Percentiles rank a stretch among this genome's conserved stretches.
Evolutionary conservation across 1,140 invertebrate genomes (phyloP).

Genomic region (Arctopsyche grandis): DNA sequence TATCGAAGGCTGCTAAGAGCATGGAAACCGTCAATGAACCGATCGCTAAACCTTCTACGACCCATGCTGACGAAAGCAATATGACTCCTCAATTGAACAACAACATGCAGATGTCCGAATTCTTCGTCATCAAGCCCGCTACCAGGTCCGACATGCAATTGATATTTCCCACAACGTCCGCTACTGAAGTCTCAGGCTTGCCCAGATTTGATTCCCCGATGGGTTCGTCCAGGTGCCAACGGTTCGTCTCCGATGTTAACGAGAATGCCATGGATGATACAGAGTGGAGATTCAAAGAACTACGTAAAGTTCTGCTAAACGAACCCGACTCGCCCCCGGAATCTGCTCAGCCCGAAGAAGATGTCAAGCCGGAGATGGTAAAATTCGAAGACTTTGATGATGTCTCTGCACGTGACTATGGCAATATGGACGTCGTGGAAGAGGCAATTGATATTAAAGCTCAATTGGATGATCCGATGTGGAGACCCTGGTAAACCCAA

Average conservation of each 20-base stretch:
- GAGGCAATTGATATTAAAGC: not conserved
- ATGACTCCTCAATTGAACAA: not conserved
- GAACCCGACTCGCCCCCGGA: not conserved
- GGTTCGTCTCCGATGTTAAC: no score
- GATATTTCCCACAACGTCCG: not conserved
- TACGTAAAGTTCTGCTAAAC: not conserved
- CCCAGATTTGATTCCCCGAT: no score
- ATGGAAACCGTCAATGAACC: not conserved
- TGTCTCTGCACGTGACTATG: not conserved
- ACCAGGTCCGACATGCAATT: not conserved
- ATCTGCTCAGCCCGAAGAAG: no score
- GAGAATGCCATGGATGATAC: not conserved
- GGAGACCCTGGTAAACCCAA: constrained; percentile 35
- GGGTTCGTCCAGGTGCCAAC: no score
- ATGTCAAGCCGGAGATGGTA: not conserved
- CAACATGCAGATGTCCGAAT: not conserved
- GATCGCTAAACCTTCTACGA: not conserved
- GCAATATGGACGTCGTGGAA: not conserved
- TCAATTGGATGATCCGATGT: constrained; percentile 27
- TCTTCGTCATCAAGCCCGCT: not conserved
- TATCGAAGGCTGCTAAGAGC: not conserved
- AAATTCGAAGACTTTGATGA: not conserved
- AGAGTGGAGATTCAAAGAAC: not conserved
- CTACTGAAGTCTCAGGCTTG: not conserved
- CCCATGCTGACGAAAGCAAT: no score